Evolutionary conservation across 2,888 invertebrate species (phyloP).

Genomic region (Eupelmus urozonus): DNA sequence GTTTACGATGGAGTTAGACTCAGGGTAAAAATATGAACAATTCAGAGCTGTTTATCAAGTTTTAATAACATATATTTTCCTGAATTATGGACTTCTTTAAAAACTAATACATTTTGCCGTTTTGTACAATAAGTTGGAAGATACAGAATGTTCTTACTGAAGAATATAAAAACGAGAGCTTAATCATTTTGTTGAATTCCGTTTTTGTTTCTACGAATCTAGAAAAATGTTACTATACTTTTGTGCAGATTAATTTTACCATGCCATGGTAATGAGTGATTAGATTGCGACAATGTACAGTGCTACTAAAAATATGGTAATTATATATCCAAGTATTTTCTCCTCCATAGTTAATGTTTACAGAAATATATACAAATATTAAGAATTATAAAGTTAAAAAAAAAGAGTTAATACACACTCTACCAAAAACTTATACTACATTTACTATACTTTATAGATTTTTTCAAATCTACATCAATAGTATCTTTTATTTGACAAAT

Average conservation of each 20-base stretch:
- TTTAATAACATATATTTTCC: too few species aligned
- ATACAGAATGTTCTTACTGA: not conserved
- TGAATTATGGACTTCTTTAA: too few species aligned
- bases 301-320: conserved; percentile 61
- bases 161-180: not conserved
- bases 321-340: conserved; percentile 42
- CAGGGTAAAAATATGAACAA: not conserved
- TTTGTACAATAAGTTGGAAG: not conserved
- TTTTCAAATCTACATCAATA: not conserved
- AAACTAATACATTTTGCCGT: too few species aligned
- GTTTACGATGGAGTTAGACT: too few species aligned
- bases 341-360: conserved; percentile 24
- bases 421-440: conserved; percentile 12
- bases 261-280: conserved; percentile 56
- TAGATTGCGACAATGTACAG: conserved; percentile 59
- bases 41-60: too few species aligned
- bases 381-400: not conserved
- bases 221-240: conserved; percentile 38
- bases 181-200: not conserved
- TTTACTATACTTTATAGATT: conserved; percentile 15
- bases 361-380: conserved; percentile 23
- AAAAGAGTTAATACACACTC: conserved; percentile 10
- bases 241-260: conserved; percentile 59
- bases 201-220: conserved; percentile 22
- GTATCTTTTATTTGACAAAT: too few species aligned